Evolutionary conservation across 2,888 invertebrate genomes (phyloP), one percentile per base, ranked within the genome.

Genomic region (Spilosoma lubricipeda): DNA sequence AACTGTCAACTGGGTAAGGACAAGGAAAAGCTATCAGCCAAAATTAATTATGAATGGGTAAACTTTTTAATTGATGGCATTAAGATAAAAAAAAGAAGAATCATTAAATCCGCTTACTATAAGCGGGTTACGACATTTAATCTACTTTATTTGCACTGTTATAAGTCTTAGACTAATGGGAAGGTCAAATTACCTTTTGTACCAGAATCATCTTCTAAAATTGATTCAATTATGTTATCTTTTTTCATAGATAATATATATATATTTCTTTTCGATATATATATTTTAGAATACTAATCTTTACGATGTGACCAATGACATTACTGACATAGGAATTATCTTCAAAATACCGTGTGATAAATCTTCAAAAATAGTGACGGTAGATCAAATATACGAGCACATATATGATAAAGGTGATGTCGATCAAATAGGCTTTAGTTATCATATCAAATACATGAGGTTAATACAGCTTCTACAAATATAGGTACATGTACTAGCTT

Each of bases 341-440:
- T 68, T 39, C 56, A 69, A 73, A 59, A 65, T 59, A 77, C 67
- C 69, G 73, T 73, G 33, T 73, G 75, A 84, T 79, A 73, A 71
- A 76, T 74, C 74, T 79, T 78, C 78, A 81, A 77, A 82, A 70
- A 7, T 56, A 18, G 18, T 63, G 63, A 30, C 42, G 70, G 63
- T 15, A 33, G 59, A 63, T 70, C 52, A 70, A 71, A 80, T 72
- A 74, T 27, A 76, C 63, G 3, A 27, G 69, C 30, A 77, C 74
- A 11, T 79, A 72, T 76, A 72, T 64, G 81, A 83, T 83, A 83
- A 82, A 76, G 79, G 52, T 79, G 78, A 79, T 63, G 77, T 30
- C 77, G 74, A 82, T 81, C 74, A 78, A 78, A 65, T 67, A 39
- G 77, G 79, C 80, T 84, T 77, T 76, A 76, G 45, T 72, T 85